Conservation (phyloP, 2,113 vertebrate genomes). For the Amblyopsis rosae region DNA sequence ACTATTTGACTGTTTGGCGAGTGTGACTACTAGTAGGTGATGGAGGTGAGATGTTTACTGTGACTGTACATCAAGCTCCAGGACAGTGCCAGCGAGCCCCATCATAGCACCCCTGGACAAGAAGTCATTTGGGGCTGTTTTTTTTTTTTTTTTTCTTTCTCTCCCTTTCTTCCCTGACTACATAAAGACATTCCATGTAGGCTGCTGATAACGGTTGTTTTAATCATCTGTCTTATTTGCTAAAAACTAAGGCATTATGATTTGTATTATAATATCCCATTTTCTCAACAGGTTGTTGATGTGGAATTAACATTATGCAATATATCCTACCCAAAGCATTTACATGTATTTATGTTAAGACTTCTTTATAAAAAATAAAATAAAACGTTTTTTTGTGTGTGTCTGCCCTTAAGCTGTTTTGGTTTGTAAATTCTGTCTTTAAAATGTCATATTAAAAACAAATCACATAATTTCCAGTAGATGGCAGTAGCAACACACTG, state of each 20-base stretch:
- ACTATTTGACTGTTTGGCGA: background rate
- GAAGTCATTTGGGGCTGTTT: background rate
- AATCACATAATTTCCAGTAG: slow-evolving; percentile 50
- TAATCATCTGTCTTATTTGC: slow-evolving; percentile 23
- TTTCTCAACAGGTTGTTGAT: background rate
- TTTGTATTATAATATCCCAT: background rate
- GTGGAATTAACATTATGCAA: no score
- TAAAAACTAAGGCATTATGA: background rate
- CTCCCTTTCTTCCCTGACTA: background rate
- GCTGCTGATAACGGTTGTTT: slow-evolving; percentile 4
- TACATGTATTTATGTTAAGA: no score
- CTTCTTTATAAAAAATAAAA: background rate
- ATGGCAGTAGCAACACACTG: slow-evolving; percentile 66
- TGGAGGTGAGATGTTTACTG: background rate
- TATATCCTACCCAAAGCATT: no score
- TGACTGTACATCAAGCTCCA: background rate
- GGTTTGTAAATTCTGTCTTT: slow-evolving; percentile 21
- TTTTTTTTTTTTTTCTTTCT: background rate
- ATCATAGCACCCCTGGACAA: background rate
- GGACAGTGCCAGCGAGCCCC: background rate
- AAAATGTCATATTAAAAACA: background rate
- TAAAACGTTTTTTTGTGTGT: background rate
- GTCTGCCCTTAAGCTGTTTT: background rate
- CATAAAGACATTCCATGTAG: slow-evolving; percentile 25
- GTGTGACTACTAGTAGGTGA: background rate